Evolutionary conservation across 2,113 vertebrate genomes (phyloP).

Genomic region (Vicugna pacos): DNA sequence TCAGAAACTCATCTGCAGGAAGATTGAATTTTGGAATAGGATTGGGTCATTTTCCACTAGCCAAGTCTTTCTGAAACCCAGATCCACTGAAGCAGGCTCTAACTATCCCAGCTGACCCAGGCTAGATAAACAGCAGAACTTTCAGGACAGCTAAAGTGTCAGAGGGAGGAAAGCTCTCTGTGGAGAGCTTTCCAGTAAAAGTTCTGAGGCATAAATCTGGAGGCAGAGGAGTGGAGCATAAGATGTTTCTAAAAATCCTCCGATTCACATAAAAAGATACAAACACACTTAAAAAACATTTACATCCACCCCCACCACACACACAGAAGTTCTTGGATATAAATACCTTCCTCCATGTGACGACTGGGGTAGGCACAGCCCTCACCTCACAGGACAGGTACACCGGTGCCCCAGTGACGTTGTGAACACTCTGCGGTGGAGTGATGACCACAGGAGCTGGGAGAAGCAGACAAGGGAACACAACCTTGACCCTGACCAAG

Average conservation of each 20-base stretch:
- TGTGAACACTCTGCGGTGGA: conserved; percentile 82
- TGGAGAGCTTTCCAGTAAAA: background rate
- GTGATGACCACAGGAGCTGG: conserved; percentile 83
- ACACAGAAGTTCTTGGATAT: background rate
- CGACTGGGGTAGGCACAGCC: conserved; percentile 82
- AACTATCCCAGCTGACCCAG: background rate
- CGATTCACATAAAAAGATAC: background rate
- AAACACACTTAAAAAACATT: background rate
- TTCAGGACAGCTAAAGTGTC: background rate
- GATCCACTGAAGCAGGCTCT: background rate
- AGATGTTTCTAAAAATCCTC: background rate
- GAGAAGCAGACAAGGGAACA: conserved; percentile 45
- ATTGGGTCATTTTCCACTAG: background rate
- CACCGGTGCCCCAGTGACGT: conserved; percentile 83
- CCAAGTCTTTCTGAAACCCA: background rate
- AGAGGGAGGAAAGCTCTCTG: background rate
- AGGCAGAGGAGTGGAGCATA: background rate
- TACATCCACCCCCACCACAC: background rate
- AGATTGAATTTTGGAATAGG: background rate
- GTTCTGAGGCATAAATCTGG: background rate
- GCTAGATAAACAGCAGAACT: background rate
- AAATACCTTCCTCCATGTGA: conserved; percentile 86
- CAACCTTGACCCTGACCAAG: background rate
- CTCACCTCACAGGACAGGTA: conserved; percentile 86
- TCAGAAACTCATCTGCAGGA: background rate